Conservation (phyloP, 2,888 invertebrate genomes). For the Tenodera sinensis region DNA sequence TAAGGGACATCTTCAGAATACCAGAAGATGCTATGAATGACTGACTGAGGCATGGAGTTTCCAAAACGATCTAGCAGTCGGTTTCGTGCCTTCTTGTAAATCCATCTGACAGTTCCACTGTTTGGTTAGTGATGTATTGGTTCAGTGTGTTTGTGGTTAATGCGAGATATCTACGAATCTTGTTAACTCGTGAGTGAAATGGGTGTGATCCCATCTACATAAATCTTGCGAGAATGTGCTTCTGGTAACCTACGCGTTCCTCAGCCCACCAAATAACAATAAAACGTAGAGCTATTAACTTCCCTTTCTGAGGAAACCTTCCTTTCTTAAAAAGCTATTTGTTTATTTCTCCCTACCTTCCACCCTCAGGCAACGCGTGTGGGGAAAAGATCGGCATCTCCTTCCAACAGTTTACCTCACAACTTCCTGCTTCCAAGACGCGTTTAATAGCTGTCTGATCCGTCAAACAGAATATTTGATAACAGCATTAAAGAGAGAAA, state of each 20-base stretch:
- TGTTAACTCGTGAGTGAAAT: background rate
- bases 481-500: too few species aligned
- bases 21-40: too few species aligned
- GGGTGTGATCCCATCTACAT: background rate
- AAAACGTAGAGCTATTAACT: background rate
- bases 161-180: background rate
- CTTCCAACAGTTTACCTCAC: background rate
- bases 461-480: background rate
- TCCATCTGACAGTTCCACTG: too few species aligned
- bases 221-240: background rate
- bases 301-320: background rate
- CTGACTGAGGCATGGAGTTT: too few species aligned
- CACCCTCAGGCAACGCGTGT: background rate
- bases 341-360: background rate
- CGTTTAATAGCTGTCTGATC: background rate
- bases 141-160: background rate
- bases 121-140: background rate
- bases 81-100: too few species aligned
- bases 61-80: too few species aligned
- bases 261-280: background rate
- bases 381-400: background rate
- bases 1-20: too few species aligned
- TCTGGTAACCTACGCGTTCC: background rate
- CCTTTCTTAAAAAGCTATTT: background rate
- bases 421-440: background rate